phyloP scores from a whole-genome alignment of 2,113 vertebrate genomes.

The Albula goreensis region DNA sequence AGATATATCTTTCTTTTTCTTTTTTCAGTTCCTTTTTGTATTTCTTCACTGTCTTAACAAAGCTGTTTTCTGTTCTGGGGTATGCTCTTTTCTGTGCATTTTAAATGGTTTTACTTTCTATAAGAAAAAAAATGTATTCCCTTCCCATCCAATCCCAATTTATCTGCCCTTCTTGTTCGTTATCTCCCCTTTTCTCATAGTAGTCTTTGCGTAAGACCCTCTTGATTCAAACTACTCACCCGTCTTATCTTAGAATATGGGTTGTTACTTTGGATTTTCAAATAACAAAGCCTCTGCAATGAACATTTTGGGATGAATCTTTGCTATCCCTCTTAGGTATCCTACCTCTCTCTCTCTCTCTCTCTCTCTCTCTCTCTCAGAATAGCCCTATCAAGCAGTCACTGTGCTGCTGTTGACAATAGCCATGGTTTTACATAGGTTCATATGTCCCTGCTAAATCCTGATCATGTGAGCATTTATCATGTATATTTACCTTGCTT shows the following conservation, averaged over 20 bases:
- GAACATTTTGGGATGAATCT: not conserved
- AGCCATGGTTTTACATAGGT: too few species aligned
- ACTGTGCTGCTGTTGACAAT: too few species aligned
- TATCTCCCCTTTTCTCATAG: not conserved
- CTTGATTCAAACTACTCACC: not conserved
- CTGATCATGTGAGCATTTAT: not conserved
- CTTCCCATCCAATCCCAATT: conserved; percentile 8
- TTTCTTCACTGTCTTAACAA: not conserved
- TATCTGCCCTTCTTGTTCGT: not conserved
- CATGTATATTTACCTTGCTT: not conserved
- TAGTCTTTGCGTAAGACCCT: not conserved
- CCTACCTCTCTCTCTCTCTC: not conserved
- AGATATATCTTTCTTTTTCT: not conserved
- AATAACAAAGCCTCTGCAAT: not conserved
- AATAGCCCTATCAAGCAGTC: too few species aligned
- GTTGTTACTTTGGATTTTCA: not conserved
- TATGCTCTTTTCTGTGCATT: not conserved
- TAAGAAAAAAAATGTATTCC: not conserved
- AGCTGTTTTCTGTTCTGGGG: not conserved
- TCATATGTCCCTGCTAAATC: too few species aligned
- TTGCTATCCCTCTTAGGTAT: not conserved
- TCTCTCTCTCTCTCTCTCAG: conserved; percentile 3
- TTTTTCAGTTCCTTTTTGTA: not conserved
- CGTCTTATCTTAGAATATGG: conserved; percentile 8
- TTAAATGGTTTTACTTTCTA: conserved; percentile 3